A percentile compares a stretch with the other conserved stretches of the same genome.
These are phyloP conservation scores for Meliscaeva auricollis DNA, from an alignment of 2,888 invertebrate species.

Conservation along the genomic window DNA sequence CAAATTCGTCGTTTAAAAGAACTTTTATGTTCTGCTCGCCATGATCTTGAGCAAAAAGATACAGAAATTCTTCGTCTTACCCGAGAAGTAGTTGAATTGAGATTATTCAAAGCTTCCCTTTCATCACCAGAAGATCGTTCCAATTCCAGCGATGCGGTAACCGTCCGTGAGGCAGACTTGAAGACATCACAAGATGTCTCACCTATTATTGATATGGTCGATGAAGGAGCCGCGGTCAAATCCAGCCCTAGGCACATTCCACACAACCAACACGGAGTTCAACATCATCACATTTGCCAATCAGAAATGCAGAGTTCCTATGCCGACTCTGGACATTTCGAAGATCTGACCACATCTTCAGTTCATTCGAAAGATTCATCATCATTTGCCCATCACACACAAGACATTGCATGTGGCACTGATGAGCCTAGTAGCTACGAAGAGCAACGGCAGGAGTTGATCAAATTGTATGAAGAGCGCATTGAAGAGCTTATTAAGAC, in stretches of 20 bases:
- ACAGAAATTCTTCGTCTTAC: conserved; percentile 90
- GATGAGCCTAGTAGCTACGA: conserved; percentile 83
- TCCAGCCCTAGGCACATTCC: conserved; percentile 83
- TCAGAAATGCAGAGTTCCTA: conserved; percentile 90
- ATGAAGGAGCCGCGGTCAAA: conserved; percentile 82
- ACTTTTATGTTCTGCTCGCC: conserved; percentile 89
- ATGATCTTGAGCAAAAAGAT: conserved; percentile 92
- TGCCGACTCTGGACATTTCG: conserved; percentile 94
- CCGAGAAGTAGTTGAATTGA: conserved; percentile 91
- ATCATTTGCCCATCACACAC: conserved; percentile 86
- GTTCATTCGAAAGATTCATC: conserved; percentile 90
- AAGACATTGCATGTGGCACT: conserved; percentile 84
- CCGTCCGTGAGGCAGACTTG: conserved; percentile 89
- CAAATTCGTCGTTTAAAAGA: conserved; percentile 91
- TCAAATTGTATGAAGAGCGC: conserved; percentile 89
- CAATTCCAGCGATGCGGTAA: conserved; percentile 90
- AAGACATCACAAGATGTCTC: conserved; percentile 86
- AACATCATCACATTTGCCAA: conserved; percentile 77
- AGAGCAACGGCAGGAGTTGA: conserved; percentile 88
- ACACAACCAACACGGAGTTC: conserved; percentile 83
- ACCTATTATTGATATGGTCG: conserved; percentile 85
- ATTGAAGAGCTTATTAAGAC: conserved; percentile 90
- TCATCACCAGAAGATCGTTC: conserved; percentile 92
- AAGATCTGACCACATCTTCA: conserved; percentile 91
- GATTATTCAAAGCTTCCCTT: conserved; percentile 91